Conservation (phyloP, 2,797 vertebrate genomes). For the Acrocephalus scirpaceus region DNA sequence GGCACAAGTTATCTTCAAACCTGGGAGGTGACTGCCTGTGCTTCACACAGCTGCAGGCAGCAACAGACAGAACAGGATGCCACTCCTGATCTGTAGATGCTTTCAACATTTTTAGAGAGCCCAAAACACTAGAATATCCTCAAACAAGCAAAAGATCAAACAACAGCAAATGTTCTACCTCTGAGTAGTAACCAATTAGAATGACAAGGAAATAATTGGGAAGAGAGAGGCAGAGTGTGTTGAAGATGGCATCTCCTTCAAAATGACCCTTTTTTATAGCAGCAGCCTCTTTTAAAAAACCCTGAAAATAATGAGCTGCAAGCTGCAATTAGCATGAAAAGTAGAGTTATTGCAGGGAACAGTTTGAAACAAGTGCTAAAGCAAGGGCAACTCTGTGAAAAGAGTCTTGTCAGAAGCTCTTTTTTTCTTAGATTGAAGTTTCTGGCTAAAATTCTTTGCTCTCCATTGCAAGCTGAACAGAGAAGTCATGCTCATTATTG, state of each 20-base stretch:
- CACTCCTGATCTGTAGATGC: neutral
- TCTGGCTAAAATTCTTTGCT: neutral
- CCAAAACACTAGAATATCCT: neutral
- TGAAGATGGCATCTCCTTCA: neutral
- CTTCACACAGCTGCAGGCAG: neutral
- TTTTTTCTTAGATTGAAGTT: neutral
- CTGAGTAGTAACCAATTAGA: neutral
- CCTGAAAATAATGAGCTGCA: slow-evolving; percentile 1
- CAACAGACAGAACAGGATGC: neutral
- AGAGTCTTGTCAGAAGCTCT: neutral
- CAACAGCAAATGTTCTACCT: neutral
- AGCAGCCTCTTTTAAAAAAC: neutral
- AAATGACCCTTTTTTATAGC: neutral
- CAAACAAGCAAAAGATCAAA: neutral
- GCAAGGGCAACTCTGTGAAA: neutral
- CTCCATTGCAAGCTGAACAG: neutral
- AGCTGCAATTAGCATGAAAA: neutral
- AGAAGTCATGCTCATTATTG: neutral
- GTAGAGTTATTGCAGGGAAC: neutral
- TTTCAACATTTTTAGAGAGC: neutral
- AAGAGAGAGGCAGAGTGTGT: neutral
- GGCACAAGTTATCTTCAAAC: neutral
- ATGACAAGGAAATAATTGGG: neutral
- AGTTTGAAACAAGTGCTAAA: neutral
- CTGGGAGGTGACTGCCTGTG: neutral